Conservation (phyloP, 2,797 vertebrate genomes). For the Eulemur albifrons region DNA sequence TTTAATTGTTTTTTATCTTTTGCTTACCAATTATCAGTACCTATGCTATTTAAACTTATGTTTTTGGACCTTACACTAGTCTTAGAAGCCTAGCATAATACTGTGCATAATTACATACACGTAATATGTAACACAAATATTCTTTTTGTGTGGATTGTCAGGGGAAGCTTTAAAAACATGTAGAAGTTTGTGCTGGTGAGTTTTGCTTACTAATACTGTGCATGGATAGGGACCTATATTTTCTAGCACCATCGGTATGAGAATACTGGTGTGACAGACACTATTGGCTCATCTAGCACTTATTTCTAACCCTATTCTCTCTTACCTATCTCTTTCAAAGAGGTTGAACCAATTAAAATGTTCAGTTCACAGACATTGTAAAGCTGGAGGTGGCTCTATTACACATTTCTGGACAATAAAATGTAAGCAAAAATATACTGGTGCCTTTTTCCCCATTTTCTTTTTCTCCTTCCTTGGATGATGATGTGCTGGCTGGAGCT, state of each 20-base stretch:
- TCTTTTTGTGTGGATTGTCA: background rate
- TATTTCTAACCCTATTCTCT: background rate
- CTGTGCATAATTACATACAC: too few relatives aligned
- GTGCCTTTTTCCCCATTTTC: rapidly evolving
- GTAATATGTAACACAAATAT: background rate
- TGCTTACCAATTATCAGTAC: background rate
- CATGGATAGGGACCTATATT: background rate
- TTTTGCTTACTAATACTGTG: background rate
- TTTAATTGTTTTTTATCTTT: background rate
- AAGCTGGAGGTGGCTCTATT: background rate
- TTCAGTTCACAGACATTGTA: background rate
- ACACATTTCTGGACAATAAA: background rate
- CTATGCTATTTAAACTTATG: background rate
- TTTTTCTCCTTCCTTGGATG: background rate
- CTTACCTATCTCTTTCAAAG: background rate
- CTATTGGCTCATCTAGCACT: background rate
- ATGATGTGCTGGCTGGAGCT: background rate
- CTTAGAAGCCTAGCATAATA: background rate
- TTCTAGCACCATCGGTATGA: background rate
- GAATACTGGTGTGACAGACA: background rate
- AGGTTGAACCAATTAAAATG: background rate
- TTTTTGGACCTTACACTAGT: background rate
- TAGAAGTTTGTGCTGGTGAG: background rate
- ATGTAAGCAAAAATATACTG: background rate
- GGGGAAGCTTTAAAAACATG: background rate